phyloP scores from a whole-genome alignment of 2,888 invertebrate genomes.

The Nomada lathburiana region DNA sequence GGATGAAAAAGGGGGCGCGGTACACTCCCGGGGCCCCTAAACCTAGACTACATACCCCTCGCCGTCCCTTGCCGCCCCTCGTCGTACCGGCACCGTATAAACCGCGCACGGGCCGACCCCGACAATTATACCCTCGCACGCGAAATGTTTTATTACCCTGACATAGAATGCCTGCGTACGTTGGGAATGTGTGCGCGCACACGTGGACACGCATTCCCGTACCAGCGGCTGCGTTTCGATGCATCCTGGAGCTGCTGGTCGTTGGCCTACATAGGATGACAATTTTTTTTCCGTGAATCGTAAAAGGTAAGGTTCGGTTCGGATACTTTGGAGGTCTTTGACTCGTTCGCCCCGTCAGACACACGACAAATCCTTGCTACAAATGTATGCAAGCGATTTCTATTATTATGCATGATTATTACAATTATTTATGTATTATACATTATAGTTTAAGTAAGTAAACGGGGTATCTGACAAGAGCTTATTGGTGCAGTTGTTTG shows the following conservation, averaged over 20 bases:
- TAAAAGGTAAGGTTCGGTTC: background rate
- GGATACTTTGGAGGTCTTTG: background rate
- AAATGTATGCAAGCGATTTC: too few relatives aligned
- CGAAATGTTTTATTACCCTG: conserved; percentile 83
- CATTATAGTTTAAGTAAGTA: too few relatives aligned
- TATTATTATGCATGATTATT: background rate
- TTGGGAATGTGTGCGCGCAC: conserved; percentile 45
- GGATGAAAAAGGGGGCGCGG: conserved; percentile 83
- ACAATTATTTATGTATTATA: too few relatives aligned
- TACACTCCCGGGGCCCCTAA: conserved; percentile 83
- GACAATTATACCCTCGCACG: conserved; percentile 83
- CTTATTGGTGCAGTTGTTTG: too few relatives aligned
- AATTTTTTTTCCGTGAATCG: conserved; percentile 3
- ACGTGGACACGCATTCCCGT: conserved; percentile 4
- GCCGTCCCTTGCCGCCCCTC: conserved; percentile 64
- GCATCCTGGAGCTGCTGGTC: conserved; percentile 22
- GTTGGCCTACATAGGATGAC: conserved; percentile 36
- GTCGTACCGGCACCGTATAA: conserved; percentile 68
- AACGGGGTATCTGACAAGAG: too few relatives aligned
- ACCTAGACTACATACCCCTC: conserved; percentile 79
- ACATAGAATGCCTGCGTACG: conserved; percentile 71
- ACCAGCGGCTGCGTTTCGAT: conserved; percentile 43
- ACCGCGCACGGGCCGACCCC: conserved; percentile 79
- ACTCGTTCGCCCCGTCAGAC: background rate
- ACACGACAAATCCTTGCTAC: too few relatives aligned